Percentiles rank a stretch among this genome's conserved stretches.
These are phyloP conservation scores for Cheilosia pagana DNA, from an alignment of 2,888 invertebrate species.

Conservation along the genomic window DNA sequence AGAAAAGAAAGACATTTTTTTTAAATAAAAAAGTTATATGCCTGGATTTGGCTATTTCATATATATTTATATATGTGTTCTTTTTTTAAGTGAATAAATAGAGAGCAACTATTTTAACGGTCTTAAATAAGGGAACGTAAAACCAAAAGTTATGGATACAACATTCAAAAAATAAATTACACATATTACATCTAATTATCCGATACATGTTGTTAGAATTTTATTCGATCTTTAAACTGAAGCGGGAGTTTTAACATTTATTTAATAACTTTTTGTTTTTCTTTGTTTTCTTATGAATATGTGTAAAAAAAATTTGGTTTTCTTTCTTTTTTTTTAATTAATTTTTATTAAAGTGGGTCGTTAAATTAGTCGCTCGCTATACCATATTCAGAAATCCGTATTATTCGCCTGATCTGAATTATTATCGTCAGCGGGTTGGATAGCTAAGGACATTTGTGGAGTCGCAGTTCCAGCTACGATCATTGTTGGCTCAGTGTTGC, in stretches of 20 bases:
- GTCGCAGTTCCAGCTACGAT: slow-evolving; percentile 83
- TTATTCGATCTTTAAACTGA: slow-evolving; percentile 36
- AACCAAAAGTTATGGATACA: slow-evolving; percentile 24
- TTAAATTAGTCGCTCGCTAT: slow-evolving; percentile 89
- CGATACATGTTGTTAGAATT: slow-evolving; percentile 34
- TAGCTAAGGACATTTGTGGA: slow-evolving; percentile 83
- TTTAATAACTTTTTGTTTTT: background rate
- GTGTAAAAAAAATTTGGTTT: slow-evolving; percentile 41
- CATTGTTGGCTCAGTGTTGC: slow-evolving; percentile 95
- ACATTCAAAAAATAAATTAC: slow-evolving; percentile 40
- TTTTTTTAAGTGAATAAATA: slow-evolving; percentile 60
- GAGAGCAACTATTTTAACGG: slow-evolving; percentile 75
- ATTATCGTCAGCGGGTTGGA: slow-evolving; percentile 82
- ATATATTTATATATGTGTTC: slow-evolving; percentile 22
- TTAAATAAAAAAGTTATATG: slow-evolving; percentile 35
- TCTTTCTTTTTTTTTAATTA: slow-evolving; percentile 26
- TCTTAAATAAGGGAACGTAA: slow-evolving; percentile 50
- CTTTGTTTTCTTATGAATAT: slow-evolving; percentile 7
- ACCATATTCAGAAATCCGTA: slow-evolving; percentile 89
- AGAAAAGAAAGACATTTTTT: slow-evolving; percentile 43
- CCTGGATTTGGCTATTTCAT: slow-evolving; percentile 44
- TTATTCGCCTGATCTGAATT: slow-evolving; percentile 83
- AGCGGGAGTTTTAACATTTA: slow-evolving; percentile 18
- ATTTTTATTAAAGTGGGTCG: slow-evolving; percentile 80
- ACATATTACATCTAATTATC: slow-evolving; percentile 64